Percentiles rank a stretch among this genome's conserved stretches.
Conservation (phyloP, 1,140 invertebrate species). For the Agrypnia vestita region DNA sequence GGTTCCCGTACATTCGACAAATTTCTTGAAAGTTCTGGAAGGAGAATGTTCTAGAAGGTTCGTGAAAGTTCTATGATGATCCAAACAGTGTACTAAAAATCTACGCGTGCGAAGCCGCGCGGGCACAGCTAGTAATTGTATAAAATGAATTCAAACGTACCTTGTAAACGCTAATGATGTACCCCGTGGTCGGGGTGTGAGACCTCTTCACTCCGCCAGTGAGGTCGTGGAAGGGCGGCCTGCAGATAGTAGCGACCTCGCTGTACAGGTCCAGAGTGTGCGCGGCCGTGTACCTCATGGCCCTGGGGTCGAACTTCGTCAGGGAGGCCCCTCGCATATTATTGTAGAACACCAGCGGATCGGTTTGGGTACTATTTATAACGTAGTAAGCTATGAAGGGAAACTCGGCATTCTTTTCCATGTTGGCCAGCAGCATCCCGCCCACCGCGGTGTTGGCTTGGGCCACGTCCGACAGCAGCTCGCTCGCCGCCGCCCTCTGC, state of each 20-base stretch:
- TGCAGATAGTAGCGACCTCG: slow-evolving; percentile 91
- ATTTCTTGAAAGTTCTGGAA: too few relatives aligned
- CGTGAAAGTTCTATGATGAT: too few relatives aligned
- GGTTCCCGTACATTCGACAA: too few relatives aligned
- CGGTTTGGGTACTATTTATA: slow-evolving; percentile 88
- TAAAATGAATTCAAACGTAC: slow-evolving; percentile 68
- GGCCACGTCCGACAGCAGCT: slow-evolving; percentile 83
- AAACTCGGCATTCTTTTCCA: slow-evolving; percentile 92
- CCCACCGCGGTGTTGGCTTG: slow-evolving; percentile 82
- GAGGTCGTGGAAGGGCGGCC: slow-evolving; percentile 86
- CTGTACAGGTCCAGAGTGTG: slow-evolving; percentile 90
- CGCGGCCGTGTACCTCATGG: slow-evolving; percentile 85
- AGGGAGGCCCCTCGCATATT: slow-evolving; percentile 85
- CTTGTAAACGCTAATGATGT: slow-evolving; percentile 94
- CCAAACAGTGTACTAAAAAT: too few relatives aligned
- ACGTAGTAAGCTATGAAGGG: slow-evolving; percentile 93
- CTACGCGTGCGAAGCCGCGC: too few relatives aligned
- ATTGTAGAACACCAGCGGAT: slow-evolving; percentile 88
- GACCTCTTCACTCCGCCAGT: slow-evolving; percentile 81
- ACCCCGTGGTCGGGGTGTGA: slow-evolving; percentile 86
- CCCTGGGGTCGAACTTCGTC: slow-evolving; percentile 87
- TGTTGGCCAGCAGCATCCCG: slow-evolving; percentile 89
- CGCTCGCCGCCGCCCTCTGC: slow-evolving; percentile 84
- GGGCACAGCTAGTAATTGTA: too few relatives aligned
- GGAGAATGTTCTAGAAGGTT: too few relatives aligned